A percentile compares a stretch with the other conserved stretches of the same genome.
phyloP scores from a whole-genome alignment of 2,888 invertebrate genomes.

The Ellobium chinense region DNA sequence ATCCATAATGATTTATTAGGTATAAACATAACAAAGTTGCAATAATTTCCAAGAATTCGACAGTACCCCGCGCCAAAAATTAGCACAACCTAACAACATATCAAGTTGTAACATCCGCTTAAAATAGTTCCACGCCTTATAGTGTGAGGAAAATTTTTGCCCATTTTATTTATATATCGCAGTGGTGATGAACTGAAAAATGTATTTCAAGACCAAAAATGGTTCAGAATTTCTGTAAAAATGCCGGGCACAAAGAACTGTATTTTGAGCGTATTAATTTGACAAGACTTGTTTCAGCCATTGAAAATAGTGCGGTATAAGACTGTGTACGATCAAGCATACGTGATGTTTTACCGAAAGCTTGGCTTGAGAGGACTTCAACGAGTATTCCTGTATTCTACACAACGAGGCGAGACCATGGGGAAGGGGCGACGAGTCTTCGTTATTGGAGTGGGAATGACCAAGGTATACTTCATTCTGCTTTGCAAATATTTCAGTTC shows the following conservation, averaged over 20 bases:
- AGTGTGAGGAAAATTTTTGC: too few relatives aligned
- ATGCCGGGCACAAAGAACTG: too few relatives aligned
- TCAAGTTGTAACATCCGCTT: constrained; percentile 35
- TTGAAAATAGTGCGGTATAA: constrained; percentile 36
- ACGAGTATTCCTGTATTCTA: too few relatives aligned
- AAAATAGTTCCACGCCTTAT: constrained; percentile 42
- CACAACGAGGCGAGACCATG: constrained; percentile 11
- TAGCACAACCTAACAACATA: constrained; percentile 67
- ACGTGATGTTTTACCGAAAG: neutral
- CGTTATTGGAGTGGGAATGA: constrained; percentile 98
- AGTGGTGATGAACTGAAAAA: neutral
- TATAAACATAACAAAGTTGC: constrained; percentile 35
- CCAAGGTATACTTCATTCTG: constrained; percentile 85
- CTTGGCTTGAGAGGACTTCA: neutral
- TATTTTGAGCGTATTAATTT: constrained; percentile 36
- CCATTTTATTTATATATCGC: neutral
- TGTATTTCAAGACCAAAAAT: neutral
- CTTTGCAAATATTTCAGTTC: too few relatives aligned
- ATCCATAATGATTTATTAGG: constrained; percentile 18
- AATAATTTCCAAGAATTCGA: constrained; percentile 42
- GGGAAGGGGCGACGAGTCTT: constrained; percentile 82
- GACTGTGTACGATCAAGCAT: constrained; percentile 29
- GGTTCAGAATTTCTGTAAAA: too few relatives aligned
- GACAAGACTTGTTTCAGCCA: constrained; percentile 15
- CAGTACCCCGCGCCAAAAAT: constrained; percentile 73